Evolutionary conservation across 2,797 vertebrate genomes (phyloP).

Genomic region (Manis pentadactyla): DNA sequence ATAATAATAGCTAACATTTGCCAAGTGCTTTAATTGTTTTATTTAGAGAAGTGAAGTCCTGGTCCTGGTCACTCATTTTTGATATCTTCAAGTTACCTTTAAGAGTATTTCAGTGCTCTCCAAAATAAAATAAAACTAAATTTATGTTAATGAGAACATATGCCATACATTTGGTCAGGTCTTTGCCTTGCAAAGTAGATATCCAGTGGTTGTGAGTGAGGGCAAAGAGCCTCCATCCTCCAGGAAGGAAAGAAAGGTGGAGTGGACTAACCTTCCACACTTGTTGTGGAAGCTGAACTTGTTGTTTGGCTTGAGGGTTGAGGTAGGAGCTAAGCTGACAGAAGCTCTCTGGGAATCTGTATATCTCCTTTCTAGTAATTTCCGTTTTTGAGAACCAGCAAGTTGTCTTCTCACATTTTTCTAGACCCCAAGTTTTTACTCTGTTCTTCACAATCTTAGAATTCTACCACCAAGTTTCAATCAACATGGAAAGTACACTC

Average conservation of each 20-base stretch:
- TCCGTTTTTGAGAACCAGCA: neutral
- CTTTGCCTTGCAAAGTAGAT: neutral
- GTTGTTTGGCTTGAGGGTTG: neutral
- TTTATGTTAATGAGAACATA: neutral
- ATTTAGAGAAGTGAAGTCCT: neutral
- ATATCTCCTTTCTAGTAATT: neutral
- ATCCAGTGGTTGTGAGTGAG: neutral
- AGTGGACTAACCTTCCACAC: neutral
- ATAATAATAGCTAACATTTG: neutral
- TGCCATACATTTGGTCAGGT: accelerated
- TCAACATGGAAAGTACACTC: neutral
- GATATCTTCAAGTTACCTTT: slow-evolving; percentile 7
- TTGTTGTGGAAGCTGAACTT: neutral
- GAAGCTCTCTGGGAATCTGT: neutral
- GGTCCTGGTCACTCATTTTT: slow-evolving; percentile 1
- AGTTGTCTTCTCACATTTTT: neutral
- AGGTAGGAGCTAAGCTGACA: neutral
- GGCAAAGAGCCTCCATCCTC: neutral
- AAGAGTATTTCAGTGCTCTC: neutral
- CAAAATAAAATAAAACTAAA: neutral
- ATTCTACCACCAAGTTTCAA: neutral
- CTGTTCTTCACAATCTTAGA: slow-evolving; percentile 1
- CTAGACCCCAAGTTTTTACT: neutral
- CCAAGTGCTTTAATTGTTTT: neutral
- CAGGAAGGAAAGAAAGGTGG: neutral